These are phyloP conservation scores for Micromesistius poutassou DNA, from an alignment of 2,797 vertebrate genomes.

Conservation along the genomic window DNA sequence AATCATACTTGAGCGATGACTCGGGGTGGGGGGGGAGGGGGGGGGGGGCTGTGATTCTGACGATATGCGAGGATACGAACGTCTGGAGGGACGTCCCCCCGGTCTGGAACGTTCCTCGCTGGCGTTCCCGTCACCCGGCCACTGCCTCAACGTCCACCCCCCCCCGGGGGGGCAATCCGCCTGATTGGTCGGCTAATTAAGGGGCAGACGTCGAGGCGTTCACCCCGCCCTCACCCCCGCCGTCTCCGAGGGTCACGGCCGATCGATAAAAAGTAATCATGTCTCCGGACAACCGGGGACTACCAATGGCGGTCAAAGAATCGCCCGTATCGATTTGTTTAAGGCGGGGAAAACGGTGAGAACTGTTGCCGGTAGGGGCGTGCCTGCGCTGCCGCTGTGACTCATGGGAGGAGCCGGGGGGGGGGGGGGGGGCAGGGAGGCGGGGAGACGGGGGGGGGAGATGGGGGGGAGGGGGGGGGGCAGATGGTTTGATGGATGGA, in stretches of 20 bases:
- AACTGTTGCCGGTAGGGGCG: conserved; percentile 8
- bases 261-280: conserved; percentile 63
- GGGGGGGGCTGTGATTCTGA: conserved; percentile 35
- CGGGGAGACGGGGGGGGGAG: no score
- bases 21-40: not conserved
- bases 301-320: conserved; percentile 42
- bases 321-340: conserved; percentile 41
- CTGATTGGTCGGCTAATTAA: conserved; percentile 69
- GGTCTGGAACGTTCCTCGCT: not conserved
- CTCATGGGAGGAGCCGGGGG: not conserved
- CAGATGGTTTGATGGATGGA: conserved; percentile 39
- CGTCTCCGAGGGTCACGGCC: conserved; percentile 25
- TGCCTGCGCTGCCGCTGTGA: conserved; percentile 1
- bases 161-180: conserved; percentile 49
- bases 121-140: conserved; percentile 41
- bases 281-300: conserved; percentile 37
- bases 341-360: conserved; percentile 23
- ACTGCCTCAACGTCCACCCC: conserved; percentile 23
- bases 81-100: no score
- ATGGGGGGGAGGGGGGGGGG: no score
- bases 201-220: conserved; percentile 54
- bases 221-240: conserved; percentile 24
- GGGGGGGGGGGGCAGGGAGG: no score
- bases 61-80: not conserved
- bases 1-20: conserved; percentile 34